phyloP scores from a whole-genome alignment of 1,140 invertebrate species.

The Drepana arcuata region DNA sequence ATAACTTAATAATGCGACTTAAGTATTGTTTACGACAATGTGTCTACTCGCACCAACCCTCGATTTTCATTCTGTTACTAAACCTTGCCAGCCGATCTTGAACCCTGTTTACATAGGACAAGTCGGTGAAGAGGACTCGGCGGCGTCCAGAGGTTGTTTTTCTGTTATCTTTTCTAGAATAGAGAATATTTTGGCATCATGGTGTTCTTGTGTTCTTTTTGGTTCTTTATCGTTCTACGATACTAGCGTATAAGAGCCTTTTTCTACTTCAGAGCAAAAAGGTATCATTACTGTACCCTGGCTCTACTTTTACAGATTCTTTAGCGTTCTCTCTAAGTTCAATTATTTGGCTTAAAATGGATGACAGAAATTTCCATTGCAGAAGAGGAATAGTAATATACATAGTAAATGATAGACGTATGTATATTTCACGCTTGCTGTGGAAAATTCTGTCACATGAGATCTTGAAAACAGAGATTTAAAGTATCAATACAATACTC shows the following conservation, averaged over 20 bases:
- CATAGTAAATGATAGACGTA: too few species aligned
- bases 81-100: constrained; percentile 43
- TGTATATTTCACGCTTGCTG: too few species aligned
- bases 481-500: constrained; percentile 49
- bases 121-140: constrained; percentile 44
- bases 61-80: constrained; percentile 22
- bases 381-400: too few species aligned
- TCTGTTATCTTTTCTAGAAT: constrained; percentile 14
- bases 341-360: too few species aligned
- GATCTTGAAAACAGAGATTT: constrained; percentile 19
- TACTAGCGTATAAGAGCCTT: too few species aligned
- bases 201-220: too few species aligned
- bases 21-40: too few species aligned
- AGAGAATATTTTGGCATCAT: background rate
- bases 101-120: constrained; percentile 59
- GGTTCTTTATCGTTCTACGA: too few species aligned
- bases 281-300: constrained; percentile 34
- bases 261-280: constrained; percentile 16
- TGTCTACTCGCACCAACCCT: constrained; percentile 22
- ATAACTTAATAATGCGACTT: too few species aligned
- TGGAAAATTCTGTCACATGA: constrained; percentile 26
- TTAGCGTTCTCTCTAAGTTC: too few species aligned
- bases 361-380: too few species aligned
- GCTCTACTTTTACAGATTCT: constrained; percentile 13
- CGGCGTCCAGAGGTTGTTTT: constrained; percentile 26